Evolutionary conservation across 30 jellyfish, hydroid and myxozoan species (phyloP), one percentile per base, ranked within the genome.

Genomic region (Hydractinia symbiolongicarpus): DNA sequence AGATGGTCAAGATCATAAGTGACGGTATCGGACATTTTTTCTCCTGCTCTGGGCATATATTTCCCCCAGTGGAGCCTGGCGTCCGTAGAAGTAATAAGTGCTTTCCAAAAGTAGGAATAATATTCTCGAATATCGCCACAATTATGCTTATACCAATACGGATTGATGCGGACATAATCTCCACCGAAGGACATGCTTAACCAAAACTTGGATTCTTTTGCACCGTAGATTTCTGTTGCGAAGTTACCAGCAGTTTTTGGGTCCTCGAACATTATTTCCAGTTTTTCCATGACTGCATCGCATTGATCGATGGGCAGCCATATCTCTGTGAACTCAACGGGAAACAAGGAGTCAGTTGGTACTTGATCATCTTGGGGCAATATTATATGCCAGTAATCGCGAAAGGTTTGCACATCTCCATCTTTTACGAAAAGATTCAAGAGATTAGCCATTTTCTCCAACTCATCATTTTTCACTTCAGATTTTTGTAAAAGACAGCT

Each of bases 331-430:
- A 71, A 71, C n/a, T 20, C 80, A 6, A 20, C 60, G 0, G 80
- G 80, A 71, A 64, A 64, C 9, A 50, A 4, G 11, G 80, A 19
- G 53, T 71, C 80, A 5, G 50, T 58, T 5, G 67, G 80, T 7
- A 71, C 80, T 71, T 71, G 55, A 71, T 71, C 80, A 71, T 71
- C 80, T 71, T 30, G 55, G 44, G 80, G 80, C 60, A 71, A 71
- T 5, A 50, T 3, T 9, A 4, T 71, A 40, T 50, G 60, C 80
- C 80, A 71, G 60, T 20, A 71, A 50, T 71, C 80, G 15, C 53
- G 15, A 71, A 20, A 71, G 50, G 7, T 50, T 71, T 50, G 60
- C 14, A 7, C 66, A 19, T 71, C 80, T 0, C 80, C 80, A 5
- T 20, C 61, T 6, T 44, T 44, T 64, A 64, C 74, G 16, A 64